Conservation (phyloP, 2,888 invertebrate genomes). For the Pollenia amentaria region DNA sequence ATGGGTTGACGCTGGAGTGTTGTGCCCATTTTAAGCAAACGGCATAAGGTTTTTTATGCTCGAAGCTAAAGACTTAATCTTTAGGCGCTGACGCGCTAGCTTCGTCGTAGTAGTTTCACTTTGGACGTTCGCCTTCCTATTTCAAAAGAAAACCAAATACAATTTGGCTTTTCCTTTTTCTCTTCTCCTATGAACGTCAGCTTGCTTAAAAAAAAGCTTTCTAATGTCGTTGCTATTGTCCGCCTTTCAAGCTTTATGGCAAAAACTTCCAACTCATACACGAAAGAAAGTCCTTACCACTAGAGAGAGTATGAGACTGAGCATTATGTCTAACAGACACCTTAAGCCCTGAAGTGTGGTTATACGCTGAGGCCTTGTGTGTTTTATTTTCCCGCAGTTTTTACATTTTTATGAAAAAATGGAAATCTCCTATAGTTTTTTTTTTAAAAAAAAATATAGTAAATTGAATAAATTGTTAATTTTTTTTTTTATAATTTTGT, state of each 20-base stretch:
- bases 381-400: conserved; percentile 34
- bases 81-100: conserved; percentile 58
- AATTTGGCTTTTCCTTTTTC: conserved; percentile 33
- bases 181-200: conserved; percentile 38
- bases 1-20: conserved; percentile 64
- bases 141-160: conserved; percentile 7
- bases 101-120: conserved; percentile 41
- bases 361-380: conserved; percentile 44
- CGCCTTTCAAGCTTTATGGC: conserved; percentile 13
- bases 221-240: conserved; percentile 41
- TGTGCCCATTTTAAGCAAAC: conserved; percentile 13
- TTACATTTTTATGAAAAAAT: conserved; percentile 13
- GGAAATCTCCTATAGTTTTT: conserved; percentile 54
- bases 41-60: conserved; percentile 49
- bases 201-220: conserved; percentile 14
- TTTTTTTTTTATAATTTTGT: conserved; percentile 53
- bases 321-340: conserved; percentile 46
- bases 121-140: conserved; percentile 9
- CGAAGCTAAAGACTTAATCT: conserved; percentile 44
- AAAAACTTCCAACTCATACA: background rate
- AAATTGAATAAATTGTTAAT: conserved; percentile 63
- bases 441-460: conserved; percentile 36
- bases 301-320: conserved; percentile 72
- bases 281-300: conserved; percentile 16
- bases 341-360: conserved; percentile 40